Conservation (phyloP, 2,888 invertebrate genomes). For the Lepeophtheirus nordmannii region DNA sequence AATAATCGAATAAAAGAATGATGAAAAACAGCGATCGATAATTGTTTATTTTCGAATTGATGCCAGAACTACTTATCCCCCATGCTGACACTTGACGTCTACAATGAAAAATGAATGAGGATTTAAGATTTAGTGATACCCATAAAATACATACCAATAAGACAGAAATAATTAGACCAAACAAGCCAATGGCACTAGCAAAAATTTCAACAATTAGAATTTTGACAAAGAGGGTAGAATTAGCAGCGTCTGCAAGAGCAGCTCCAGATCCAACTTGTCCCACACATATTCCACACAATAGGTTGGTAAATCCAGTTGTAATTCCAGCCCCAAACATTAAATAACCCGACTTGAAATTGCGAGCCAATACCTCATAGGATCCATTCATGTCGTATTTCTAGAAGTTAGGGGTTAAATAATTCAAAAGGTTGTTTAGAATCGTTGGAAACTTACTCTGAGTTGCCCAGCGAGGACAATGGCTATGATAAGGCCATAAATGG, state of each 20-base stretch:
- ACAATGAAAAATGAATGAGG: conserved; percentile 27
- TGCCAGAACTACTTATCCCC: conserved; percentile 41
- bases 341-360: conserved; percentile 73
- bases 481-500: conserved; percentile 96
- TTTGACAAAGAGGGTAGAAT: conserved; percentile 87
- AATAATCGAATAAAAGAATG: too few relatives aligned
- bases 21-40: too few relatives aligned
- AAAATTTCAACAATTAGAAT: conserved; percentile 98
- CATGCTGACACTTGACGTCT: conserved; percentile 60
- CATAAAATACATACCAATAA: conserved; percentile 51
- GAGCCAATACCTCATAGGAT: conserved; percentile 30
- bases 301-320: conserved; percentile 53
- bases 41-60: too few relatives aligned
- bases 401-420: too few relatives aligned
- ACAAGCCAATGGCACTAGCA: conserved; percentile 94
- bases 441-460: neutral
- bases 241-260: conserved; percentile 92
- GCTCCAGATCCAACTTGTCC: conserved; percentile 71
- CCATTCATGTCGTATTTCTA: neutral
- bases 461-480: conserved; percentile 82
- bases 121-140: neutral
- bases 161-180: conserved; percentile 95
- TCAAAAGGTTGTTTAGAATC: too few relatives aligned
- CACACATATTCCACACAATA: conserved; percentile 88
- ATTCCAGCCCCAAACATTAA: conserved; percentile 84